These are phyloP conservation scores for Pollachius pollachius DNA, from an alignment of 2,113 vertebrate species.

Conservation along the genomic window DNA sequence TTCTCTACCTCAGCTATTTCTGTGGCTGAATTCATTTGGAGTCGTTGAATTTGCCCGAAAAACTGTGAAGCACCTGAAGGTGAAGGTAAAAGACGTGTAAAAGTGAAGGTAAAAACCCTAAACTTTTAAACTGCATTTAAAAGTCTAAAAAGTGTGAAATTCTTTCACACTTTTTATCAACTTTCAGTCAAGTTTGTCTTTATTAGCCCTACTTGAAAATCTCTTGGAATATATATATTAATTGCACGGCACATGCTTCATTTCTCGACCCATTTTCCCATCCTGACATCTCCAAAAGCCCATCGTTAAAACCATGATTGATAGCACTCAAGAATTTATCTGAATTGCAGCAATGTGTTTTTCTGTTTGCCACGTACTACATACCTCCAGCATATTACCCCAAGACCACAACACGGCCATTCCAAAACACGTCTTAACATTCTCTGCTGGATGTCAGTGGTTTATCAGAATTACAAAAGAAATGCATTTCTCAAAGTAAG, in stretches of 20 bases:
- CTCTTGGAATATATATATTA: not conserved
- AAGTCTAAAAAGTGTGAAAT: too few relatives aligned
- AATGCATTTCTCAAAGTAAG: too few relatives aligned
- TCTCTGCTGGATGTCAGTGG: not conserved
- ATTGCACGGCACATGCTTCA: conserved; percentile 8
- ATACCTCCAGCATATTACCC: not conserved
- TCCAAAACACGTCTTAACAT: not conserved
- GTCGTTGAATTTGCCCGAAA: too few relatives aligned
- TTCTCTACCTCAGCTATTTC: too few relatives aligned
- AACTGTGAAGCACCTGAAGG: too few relatives aligned
- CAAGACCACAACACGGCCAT: not conserved
- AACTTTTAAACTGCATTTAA: too few relatives aligned
- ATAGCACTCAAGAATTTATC: conserved; percentile 13
- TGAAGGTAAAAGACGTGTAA: too few relatives aligned
- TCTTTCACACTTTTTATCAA: too few relatives aligned
- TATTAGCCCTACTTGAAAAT: too few relatives aligned
- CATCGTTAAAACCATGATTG: conserved; percentile 23
- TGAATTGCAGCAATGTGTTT: conserved; percentile 3
- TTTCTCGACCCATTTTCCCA: conserved; percentile 49
- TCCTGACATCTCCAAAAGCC: conserved; percentile 28
- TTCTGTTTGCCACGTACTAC: not conserved
- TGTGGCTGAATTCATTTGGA: too few relatives aligned
- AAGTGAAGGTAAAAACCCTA: too few relatives aligned
- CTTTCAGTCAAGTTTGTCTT: too few relatives aligned
- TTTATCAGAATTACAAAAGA: not conserved